Base-by-base conservation (phyloP, 2,888 invertebrate species). In the Leucoma salicis region DNA sequence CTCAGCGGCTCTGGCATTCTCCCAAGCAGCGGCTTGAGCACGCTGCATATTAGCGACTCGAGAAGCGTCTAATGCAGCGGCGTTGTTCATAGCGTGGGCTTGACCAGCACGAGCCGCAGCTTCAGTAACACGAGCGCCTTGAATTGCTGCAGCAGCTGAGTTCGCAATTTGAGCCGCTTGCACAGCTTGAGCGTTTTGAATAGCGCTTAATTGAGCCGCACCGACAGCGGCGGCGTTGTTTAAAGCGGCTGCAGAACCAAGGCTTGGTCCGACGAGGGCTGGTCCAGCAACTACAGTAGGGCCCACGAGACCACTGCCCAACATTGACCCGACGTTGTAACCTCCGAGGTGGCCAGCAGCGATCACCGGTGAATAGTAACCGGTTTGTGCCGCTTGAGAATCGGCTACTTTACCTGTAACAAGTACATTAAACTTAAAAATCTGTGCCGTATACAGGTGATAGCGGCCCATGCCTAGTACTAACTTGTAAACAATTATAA, bases 131-230 rank as follows among this genome's bases (percentile, higher is more conserved):
- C 87, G 82, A 1, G 88, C 88, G 0, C 84, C 83, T 42, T 87
- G 86, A 55, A 88, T 87, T 25, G 84, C 88, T 15, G 83, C 84
- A 8, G 85, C 83, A 31, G 88, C 88, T 0, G 86, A 72, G 62
- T 87, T 82, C 15, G 78, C 84, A 53, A 88, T 85, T 46, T 85
- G 79, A 3, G 86, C 70, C 1, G 79, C 88, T 11, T 83, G 86
- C 8, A 75, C 85, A 10, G 88, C 88, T 42, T 87, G 88, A 1
- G 88, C 87, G 63, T 87, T 87, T 46, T 88, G 87, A 46, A 87
- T 86, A 25, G 87, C 86, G 43, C 82, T 85, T 32, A 88, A 79
- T 40, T 86, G 88, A 25, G 88, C 83, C 14, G 86, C 86, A 6
- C 87, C 86, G 1, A 71, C 86, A 3, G 84, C 78, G 2, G 76